Evolutionary conservation across 2,888 invertebrate genomes (phyloP).

Genomic region (Prosapia bicincta): DNA sequence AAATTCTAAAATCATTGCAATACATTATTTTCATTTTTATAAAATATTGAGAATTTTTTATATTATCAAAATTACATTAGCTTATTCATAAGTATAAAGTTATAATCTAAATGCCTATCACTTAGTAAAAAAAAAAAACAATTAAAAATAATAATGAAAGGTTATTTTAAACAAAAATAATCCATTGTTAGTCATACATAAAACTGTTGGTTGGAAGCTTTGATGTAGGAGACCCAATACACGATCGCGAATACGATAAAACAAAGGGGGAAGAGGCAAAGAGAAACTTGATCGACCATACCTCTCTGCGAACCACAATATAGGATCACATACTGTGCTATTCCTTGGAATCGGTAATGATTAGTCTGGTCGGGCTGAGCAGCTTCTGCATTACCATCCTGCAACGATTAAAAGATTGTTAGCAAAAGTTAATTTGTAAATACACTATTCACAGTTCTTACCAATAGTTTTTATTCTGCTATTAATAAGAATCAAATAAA

Average conservation of each 20-base stretch:
- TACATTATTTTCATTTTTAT: no score
- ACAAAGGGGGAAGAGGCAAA: conserved; percentile 58
- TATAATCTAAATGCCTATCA: neutral
- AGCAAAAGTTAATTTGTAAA: no score
- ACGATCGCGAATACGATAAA: conserved; percentile 56
- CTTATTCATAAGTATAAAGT: no score
- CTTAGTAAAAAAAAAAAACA: no score
- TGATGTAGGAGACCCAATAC: conserved; percentile 61
- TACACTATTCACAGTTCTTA: no score
- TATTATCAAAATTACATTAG: no score
- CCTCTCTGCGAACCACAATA: conserved; percentile 62
- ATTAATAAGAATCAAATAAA: no score
- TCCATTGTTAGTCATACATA: neutral
- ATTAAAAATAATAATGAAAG: neutral
- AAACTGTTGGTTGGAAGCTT: conserved; percentile 48
- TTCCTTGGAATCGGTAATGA: conserved; percentile 45
- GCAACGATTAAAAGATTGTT: no score
- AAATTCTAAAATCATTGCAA: no score
- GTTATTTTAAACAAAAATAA: neutral
- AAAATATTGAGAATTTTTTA: no score
- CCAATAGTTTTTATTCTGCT: no score
- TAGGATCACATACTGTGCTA: conserved; percentile 54
- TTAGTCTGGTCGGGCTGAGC: conserved; percentile 19
- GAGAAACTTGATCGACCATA: conserved; percentile 55
- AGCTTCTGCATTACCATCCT: conserved; percentile 32